These are phyloP conservation scores for Stenotaenia linearis DNA, from an alignment of 2,888 invertebrate species.

Conservation along the genomic window DNA sequence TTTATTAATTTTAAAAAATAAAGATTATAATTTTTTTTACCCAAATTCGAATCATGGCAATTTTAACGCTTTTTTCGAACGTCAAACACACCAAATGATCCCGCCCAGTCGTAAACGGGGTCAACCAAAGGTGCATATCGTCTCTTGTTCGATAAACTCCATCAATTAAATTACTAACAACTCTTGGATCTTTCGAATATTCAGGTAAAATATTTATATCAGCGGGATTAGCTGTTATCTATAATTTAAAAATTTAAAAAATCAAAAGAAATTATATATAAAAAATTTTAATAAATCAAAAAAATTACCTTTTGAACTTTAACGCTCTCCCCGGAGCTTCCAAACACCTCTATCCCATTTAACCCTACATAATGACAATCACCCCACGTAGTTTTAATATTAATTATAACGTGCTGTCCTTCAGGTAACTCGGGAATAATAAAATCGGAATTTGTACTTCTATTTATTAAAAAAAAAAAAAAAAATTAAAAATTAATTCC, in stretches of 20 bases:
- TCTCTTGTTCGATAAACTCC: conserved; percentile 68
- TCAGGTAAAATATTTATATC: conserved; percentile 62
- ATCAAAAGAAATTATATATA: background rate
- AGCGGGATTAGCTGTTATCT: conserved; percentile 56
- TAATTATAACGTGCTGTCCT: conserved; percentile 61
- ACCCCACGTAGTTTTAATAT: conserved; percentile 71
- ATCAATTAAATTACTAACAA: conserved; percentile 61
- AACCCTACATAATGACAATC: conserved; percentile 71
- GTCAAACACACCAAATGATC: conserved; percentile 58
- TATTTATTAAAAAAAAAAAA: conserved; percentile 21
- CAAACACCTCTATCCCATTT: conserved; percentile 71
- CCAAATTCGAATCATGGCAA: conserved; percentile 66
- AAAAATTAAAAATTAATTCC: background rate
- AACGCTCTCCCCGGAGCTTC: conserved; percentile 57
- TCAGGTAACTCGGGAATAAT: conserved; percentile 69
- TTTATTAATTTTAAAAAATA: background rate
- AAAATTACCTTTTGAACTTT: conserved; percentile 56
- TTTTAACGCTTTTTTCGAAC: conserved; percentile 53
- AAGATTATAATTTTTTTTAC: conserved; percentile 47
- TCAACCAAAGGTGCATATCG: conserved; percentile 70
- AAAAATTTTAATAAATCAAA: background rate
- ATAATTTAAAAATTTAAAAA: background rate
- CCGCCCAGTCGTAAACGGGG: conserved; percentile 58
- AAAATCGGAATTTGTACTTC: conserved; percentile 48
- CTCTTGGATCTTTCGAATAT: conserved; percentile 58